phyloP scores from a whole-genome alignment of 2,888 invertebrate genomes.

The Eupithecia centaureata region DNA sequence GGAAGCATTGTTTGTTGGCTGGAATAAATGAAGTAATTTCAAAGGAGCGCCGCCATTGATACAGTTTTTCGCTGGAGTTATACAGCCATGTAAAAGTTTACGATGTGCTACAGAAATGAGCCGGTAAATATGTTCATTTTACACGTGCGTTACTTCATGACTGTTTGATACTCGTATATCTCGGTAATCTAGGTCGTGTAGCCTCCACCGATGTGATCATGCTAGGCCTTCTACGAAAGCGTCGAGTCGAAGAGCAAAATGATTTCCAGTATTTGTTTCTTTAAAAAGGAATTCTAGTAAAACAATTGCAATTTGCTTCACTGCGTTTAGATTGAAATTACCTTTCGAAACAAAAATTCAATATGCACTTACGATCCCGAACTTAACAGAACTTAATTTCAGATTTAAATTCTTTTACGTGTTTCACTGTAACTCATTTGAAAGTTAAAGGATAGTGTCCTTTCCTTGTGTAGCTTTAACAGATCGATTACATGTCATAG shows the following conservation, averaged over 20 bases:
- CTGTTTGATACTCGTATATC: slow-evolving; percentile 27
- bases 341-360: neutral
- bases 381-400: slow-evolving; percentile 33
- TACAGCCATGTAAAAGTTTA: slow-evolving; percentile 32
- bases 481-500: slow-evolving; percentile 68
- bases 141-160: slow-evolving; percentile 26
- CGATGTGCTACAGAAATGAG: slow-evolving; percentile 30
- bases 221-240: neutral
- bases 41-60: slow-evolving; percentile 23
- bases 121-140: slow-evolving; percentile 31
- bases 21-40: slow-evolving; percentile 25
- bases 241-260: neutral
- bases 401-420: slow-evolving; percentile 42
- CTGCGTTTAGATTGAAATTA: neutral
- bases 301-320: neutral
- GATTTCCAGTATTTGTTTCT: too few relatives aligned
- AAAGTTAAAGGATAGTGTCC: slow-evolving; percentile 50
- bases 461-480: slow-evolving; percentile 58
- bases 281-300: neutral
- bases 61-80: slow-evolving; percentile 29
- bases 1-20: slow-evolving; percentile 13
- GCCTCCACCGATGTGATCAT: neutral
- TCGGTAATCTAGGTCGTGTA: slow-evolving; percentile 24
- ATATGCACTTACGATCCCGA: slow-evolving; percentile 13
- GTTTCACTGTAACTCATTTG: slow-evolving; percentile 35